Conservation (phyloP, 2,797 vertebrate genomes). For the Xerus rutilus region DNA sequence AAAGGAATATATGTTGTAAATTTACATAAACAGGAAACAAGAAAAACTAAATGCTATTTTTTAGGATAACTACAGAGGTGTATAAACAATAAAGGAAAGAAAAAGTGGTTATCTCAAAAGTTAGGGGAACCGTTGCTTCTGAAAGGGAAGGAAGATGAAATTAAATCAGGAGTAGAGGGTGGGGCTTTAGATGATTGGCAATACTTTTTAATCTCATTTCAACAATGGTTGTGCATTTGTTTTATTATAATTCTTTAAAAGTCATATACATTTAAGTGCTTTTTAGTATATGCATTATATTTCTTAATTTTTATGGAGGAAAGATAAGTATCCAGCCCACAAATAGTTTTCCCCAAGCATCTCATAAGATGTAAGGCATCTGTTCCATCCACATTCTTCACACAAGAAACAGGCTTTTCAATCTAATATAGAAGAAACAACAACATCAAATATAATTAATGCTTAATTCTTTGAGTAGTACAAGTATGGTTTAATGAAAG, state of each 20-base stretch:
- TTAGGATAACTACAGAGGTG: background rate
- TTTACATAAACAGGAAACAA: background rate
- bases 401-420: conserved; percentile 29
- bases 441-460: conserved; percentile 20
- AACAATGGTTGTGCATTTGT: background rate
- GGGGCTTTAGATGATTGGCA: background rate
- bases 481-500: background rate
- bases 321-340: conserved; percentile 25
- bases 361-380: conserved; percentile 40
- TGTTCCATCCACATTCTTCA: conserved; percentile 51
- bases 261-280: background rate
- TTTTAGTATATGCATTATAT: background rate
- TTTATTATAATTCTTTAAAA: conserved; percentile 26
- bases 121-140: background rate
- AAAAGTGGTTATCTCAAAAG: background rate
- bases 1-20: background rate
- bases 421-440: conserved; percentile 41
- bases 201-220: background rate
- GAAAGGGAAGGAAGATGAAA: background rate
- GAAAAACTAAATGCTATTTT: background rate
- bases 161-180: background rate
- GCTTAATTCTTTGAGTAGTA: background rate
- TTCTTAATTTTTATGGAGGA: conserved; percentile 47
- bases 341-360: background rate
- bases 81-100: background rate